A percentile compares a stretch with the other conserved stretches of the same genome.
Conservation (phyloP, 2,797 vertebrate species). For the Typhlichthys subterraneus region DNA sequence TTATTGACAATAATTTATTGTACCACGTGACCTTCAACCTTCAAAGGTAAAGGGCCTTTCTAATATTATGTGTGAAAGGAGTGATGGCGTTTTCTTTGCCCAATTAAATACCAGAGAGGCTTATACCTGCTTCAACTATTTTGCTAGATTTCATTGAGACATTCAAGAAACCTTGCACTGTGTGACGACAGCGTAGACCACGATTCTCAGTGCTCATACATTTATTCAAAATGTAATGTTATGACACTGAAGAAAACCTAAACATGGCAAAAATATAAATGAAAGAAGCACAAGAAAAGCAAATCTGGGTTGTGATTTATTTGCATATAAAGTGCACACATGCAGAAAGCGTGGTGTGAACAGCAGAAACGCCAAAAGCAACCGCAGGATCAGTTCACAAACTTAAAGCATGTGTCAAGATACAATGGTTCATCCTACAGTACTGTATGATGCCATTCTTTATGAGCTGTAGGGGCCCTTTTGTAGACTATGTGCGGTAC, state of each 20-base stretch:
- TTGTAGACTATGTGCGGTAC: constrained; percentile 19
- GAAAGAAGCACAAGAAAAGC: constrained; percentile 12
- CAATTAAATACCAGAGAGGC: constrained; percentile 22
- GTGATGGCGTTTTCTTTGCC: constrained; percentile 26
- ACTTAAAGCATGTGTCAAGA: constrained; percentile 41
- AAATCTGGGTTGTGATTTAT: constrained; percentile 22
- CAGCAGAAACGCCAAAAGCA: constrained; percentile 20
- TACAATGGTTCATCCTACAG: constrained; percentile 19
- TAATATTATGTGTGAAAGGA: constrained; percentile 12
- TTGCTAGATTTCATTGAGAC: constrained; percentile 35
- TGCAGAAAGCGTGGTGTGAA: constrained; percentile 5
- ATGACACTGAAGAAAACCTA: background rate
- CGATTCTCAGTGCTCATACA: constrained; percentile 5
- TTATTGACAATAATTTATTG: too few species aligned
- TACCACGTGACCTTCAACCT: too few species aligned
- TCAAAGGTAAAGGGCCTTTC: constrained; percentile 1
- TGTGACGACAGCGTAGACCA: background rate
- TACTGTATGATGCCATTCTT: constrained; percentile 36
- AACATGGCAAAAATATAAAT: constrained; percentile 10
- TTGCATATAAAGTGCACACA: constrained; percentile 17
- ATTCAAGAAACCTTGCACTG: constrained; percentile 21
- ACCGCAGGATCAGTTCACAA: constrained; percentile 27
- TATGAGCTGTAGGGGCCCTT: constrained; percentile 22
- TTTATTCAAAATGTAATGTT: constrained; percentile 23
- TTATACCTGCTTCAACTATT: constrained; percentile 20